phyloP scores from a whole-genome alignment of 23 tunicate species.

The Styela clava region DNA sequence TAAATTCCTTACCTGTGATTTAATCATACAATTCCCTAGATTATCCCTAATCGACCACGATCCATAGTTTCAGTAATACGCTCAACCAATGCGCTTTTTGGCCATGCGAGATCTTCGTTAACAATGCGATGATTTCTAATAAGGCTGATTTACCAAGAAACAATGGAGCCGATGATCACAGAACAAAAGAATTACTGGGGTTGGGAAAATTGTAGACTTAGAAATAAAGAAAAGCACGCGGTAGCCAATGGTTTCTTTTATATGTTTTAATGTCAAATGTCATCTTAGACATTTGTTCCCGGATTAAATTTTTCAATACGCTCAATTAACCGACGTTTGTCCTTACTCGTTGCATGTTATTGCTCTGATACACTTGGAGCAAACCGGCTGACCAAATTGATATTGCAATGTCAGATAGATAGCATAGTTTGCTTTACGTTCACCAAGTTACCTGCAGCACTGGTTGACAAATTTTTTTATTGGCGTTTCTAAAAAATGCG shows the following conservation, averaged over 20 bases:
- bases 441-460: too few species aligned
- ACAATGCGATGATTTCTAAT: too few species aligned
- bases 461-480: too few species aligned
- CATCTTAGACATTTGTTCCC: constrained; percentile 22
- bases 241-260: constrained; percentile 25
- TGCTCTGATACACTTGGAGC: background rate
- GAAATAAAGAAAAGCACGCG: constrained; percentile 23
- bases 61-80: too few species aligned
- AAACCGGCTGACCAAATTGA: too few species aligned
- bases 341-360: background rate
- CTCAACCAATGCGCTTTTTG: too few species aligned
- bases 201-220: background rate
- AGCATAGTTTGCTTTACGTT: too few species aligned
- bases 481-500: too few species aligned
- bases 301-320: background rate
- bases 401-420: too few species aligned
- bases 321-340: background rate
- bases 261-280: constrained; percentile 29
- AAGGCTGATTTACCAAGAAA: background rate
- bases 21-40: too few species aligned
- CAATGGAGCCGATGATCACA: background rate
- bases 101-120: too few species aligned
- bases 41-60: too few species aligned
- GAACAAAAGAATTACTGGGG: background rate
- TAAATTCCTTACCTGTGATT: background rate